Evolutionary conservation across 2,797 vertebrate species (phyloP).

Genomic region (Pangasius mekongensis): DNA sequence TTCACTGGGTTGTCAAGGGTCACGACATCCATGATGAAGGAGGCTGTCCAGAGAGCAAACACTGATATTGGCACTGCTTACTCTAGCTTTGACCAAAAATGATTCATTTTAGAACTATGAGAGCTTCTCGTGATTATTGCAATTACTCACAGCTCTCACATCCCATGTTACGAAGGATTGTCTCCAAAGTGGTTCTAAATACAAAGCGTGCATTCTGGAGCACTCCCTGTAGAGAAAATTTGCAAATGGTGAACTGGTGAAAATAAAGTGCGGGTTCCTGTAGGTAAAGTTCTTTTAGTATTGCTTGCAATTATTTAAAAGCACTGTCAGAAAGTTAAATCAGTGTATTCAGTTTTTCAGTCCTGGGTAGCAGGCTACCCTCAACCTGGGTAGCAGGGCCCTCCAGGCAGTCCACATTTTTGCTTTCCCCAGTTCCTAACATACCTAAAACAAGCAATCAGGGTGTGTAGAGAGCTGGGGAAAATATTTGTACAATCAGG

Average conservation of each 20-base stretch:
- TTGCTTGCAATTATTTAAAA: conserved; percentile 9
- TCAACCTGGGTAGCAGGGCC: conserved; percentile 9
- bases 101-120: conserved; percentile 20
- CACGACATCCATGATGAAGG: conserved; percentile 83
- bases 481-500: too few relatives aligned
- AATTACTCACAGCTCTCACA: conserved; percentile 87
- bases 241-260: conserved; percentile 11
- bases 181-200: conserved; percentile 90
- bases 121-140: neutral
- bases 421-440: neutral
- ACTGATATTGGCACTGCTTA: neutral
- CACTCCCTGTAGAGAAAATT: conserved; percentile 82
- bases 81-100: conserved; percentile 11
- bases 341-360: neutral
- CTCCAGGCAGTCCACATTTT: conserved; percentile 26
- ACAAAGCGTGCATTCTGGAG: conserved; percentile 97
- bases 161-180: conserved; percentile 93
- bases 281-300: neutral
- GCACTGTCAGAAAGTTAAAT: neutral
- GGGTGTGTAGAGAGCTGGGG: neutral
- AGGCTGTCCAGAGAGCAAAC: conserved; percentile 60
- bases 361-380: neutral
- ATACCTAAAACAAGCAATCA: neutral
- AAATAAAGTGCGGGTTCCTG: neutral
- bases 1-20: conserved; percentile 91